These are phyloP conservation scores for Aptenodytes patagonicus DNA, from an alignment of 2,113 vertebrate species.

Conservation along the genomic window DNA sequence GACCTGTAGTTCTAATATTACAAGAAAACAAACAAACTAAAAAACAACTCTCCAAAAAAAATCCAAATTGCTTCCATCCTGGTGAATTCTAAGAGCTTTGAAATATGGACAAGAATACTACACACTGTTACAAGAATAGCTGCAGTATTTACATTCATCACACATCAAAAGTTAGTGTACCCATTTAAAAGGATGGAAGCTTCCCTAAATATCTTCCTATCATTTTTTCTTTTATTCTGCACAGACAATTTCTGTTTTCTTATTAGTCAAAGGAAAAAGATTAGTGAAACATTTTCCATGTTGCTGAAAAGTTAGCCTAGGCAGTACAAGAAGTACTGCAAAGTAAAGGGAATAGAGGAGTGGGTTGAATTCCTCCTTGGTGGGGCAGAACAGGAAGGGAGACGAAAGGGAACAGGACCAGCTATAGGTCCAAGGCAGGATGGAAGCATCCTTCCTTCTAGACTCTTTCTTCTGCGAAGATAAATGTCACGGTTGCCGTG, in stretches of 20 bases:
- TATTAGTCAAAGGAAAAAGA: neutral
- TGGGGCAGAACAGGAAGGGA: neutral
- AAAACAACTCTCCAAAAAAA: neutral
- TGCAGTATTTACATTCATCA: neutral
- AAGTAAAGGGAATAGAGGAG: neutral
- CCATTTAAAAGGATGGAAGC: neutral
- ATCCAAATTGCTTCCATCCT: neutral
- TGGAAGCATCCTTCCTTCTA: neutral
- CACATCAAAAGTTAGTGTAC: neutral
- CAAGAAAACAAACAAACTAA: neutral
- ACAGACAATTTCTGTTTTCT: neutral
- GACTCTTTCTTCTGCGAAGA: neutral
- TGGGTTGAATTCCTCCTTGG: neutral
- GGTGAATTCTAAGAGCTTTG: neutral
- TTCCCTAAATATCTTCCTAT: neutral
- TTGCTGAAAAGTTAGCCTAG: neutral
- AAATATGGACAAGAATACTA: neutral
- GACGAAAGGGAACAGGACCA: neutral
- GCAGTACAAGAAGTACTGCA: neutral
- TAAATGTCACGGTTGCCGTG: too few relatives aligned
- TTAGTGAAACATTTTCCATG: neutral
- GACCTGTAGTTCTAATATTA: neutral
- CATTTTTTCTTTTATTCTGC: neutral
- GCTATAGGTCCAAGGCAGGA: neutral
- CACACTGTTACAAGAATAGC: neutral